Evolutionary conservation across 2,797 vertebrate species (phyloP), one percentile per base, ranked within the genome.

Genomic region (Melanogrammus aeglefinus): DNA sequence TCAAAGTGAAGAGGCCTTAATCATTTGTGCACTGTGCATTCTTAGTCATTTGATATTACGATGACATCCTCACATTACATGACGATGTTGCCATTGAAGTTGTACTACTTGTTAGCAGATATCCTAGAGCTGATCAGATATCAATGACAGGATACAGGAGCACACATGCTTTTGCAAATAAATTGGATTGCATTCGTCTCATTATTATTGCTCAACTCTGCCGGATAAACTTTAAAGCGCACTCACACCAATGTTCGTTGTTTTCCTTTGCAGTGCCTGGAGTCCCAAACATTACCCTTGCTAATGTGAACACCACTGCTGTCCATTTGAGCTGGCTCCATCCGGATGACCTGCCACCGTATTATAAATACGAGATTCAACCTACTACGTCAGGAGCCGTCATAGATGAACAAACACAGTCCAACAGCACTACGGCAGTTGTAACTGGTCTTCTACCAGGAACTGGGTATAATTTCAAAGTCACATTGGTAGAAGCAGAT

Each of bases 241-340:
- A 51, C 14, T 51, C 47, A 1, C 21, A 21, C 16, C 47, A 6
- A 21, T 51, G 6, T 51, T 14, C 47, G 6, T 51, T 51, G 47
- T 51, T 51, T 51, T 51, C 47, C 47, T 18, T 51, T 51, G 18
- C 47, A 51, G 41, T 44, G 41, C 41, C 6, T 36, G 35, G 35
- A 36, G 24, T 69, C 63, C 27, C 63, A 9, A 10, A 69, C 44
- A 36, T 69, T 27, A 69, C 24, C 0, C 9, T 69, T 27, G 24
- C 63, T 63, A 5, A 7, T 13, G n/a, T 86, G 35, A 88, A 66
- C 80, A 87, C 83, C 27, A 90, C 86, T 0, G 21, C 66, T 75
- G 80, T 93, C 76, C 27, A 0, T 8, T 69, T 94, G 77, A 81
- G n/a, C 0, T 94, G 94, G 94, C 0, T 0, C 10, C 72, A 6